Evolutionary conservation across 1,140 invertebrate species (phyloP).

Genomic region (Marisa cornuarietis): DNA sequence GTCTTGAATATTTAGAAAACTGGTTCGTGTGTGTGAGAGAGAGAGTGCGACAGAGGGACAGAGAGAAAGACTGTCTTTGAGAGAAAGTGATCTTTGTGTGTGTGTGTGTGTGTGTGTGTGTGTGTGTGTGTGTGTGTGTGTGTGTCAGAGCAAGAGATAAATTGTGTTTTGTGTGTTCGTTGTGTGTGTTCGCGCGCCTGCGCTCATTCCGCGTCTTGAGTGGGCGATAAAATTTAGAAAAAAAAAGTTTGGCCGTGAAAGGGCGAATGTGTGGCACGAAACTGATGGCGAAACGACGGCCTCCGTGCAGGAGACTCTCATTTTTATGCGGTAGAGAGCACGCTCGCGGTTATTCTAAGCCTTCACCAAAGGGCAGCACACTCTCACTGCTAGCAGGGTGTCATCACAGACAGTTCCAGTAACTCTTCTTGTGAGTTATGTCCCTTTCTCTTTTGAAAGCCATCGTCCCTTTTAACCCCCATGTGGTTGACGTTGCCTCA

Average conservation of each 20-base stretch:
- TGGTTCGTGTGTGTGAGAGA: neutral
- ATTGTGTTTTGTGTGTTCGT: neutral
- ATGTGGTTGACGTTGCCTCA: too few species aligned
- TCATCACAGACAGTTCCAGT: neutral
- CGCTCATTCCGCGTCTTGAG: too few species aligned
- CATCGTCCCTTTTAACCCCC: neutral
- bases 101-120: slow-evolving; percentile 22
- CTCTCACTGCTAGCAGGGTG: neutral
- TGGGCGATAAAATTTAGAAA: too few species aligned
- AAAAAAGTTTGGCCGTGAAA: too few species aligned
- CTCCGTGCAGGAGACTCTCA: neutral
- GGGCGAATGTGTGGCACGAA: neutral
- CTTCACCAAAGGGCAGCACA: neutral
- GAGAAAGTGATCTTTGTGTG: neutral
- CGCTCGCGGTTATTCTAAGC: neutral
- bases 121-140: neutral
- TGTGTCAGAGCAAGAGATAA: neutral
- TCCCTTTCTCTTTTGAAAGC: slow-evolving; percentile 7
- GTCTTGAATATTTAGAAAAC: neutral
- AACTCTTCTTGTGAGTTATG: neutral
- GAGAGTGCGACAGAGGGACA: neutral
- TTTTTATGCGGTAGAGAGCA: neutral
- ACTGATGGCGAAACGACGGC: neutral
- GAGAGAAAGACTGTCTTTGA: neutral
- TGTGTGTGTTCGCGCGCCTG: too few species aligned